Evolutionary conservation across 2,888 invertebrate species (phyloP).

Genomic region (Tortrix viridana): DNA sequence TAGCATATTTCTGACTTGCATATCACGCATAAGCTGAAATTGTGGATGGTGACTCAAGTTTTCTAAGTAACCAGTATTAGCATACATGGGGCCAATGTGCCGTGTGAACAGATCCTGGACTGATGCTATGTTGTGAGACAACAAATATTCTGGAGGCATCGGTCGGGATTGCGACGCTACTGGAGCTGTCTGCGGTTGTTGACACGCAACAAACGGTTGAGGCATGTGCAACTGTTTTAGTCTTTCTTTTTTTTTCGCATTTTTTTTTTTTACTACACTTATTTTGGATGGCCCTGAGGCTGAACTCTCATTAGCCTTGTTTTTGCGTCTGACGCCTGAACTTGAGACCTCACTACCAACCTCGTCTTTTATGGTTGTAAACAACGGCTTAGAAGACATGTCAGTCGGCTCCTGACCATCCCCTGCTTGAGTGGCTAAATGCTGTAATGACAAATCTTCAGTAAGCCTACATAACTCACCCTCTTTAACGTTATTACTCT

Average conservation of each 20-base stretch:
- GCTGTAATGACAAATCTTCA: slow-evolving; percentile 18
- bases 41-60: slow-evolving; percentile 71
- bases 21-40: slow-evolving; percentile 58
- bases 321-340: slow-evolving; percentile 49
- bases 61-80: slow-evolving; percentile 66
- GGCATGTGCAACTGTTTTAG: slow-evolving; percentile 61
- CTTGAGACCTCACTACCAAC: slow-evolving; percentile 48
- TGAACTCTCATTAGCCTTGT: slow-evolving; percentile 46
- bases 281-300: slow-evolving; percentile 45
- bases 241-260: slow-evolving; percentile 63
- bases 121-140: slow-evolving; percentile 40
- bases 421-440: slow-evolving; percentile 3
- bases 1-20: slow-evolving; percentile 48
- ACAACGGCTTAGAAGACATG: slow-evolving; percentile 10
- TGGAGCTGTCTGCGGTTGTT: slow-evolving; percentile 43
- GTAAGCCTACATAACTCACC: slow-evolving; percentile 24
- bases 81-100: slow-evolving; percentile 63
- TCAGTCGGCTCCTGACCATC: neutral
- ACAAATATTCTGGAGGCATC: slow-evolving; percentile 44
- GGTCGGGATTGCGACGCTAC: slow-evolving; percentile 37
- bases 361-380: slow-evolving; percentile 45
- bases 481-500: slow-evolving; percentile 8
- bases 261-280: slow-evolving; percentile 49
- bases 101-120: slow-evolving; percentile 62
- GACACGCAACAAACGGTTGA: slow-evolving; percentile 43